Evolutionary conservation across 2,888 invertebrate genomes (phyloP).

Genomic region (Hipparchia semele): DNA sequence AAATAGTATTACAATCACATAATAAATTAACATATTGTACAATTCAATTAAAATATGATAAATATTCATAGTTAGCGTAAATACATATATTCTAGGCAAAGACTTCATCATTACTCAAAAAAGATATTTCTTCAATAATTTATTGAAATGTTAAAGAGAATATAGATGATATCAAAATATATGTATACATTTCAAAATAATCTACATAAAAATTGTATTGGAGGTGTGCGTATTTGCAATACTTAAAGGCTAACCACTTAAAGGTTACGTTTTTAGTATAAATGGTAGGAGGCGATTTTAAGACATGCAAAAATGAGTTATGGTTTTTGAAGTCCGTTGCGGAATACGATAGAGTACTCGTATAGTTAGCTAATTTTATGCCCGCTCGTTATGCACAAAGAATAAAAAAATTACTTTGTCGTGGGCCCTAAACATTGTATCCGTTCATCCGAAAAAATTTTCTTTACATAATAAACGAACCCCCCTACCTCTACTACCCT

Average conservation of each 20-base stretch:
- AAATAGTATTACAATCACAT: background rate
- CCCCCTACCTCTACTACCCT: too few relatives aligned
- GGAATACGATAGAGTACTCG: conserved; percentile 11
- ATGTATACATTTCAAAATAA: conserved; percentile 7
- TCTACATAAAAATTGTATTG: conserved; percentile 3
- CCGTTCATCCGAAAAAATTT: too few relatives aligned
- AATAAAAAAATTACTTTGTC: background rate
- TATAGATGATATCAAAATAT: background rate
- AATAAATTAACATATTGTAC: background rate
- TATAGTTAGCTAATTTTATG: conserved; percentile 28
- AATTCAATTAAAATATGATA: background rate
- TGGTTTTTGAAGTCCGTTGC: conserved; percentile 22
- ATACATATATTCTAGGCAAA: background rate
- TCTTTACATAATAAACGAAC: too few relatives aligned
- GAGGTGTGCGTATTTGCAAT: conserved; percentile 14
- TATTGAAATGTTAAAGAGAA: background rate
- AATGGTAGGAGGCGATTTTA: conserved; percentile 16
- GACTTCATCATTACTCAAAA: background rate
- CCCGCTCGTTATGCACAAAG: background rate
- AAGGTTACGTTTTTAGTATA: conserved; percentile 15
- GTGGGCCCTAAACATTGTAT: too few relatives aligned
- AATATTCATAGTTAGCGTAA: background rate
- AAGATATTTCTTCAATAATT: background rate
- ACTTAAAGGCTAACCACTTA: conserved; percentile 19
- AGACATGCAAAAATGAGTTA: conserved; percentile 23